Evolutionary conservation across 2,113 vertebrate species (phyloP).

Genomic region (Misgurnus mizolepis): DNA sequence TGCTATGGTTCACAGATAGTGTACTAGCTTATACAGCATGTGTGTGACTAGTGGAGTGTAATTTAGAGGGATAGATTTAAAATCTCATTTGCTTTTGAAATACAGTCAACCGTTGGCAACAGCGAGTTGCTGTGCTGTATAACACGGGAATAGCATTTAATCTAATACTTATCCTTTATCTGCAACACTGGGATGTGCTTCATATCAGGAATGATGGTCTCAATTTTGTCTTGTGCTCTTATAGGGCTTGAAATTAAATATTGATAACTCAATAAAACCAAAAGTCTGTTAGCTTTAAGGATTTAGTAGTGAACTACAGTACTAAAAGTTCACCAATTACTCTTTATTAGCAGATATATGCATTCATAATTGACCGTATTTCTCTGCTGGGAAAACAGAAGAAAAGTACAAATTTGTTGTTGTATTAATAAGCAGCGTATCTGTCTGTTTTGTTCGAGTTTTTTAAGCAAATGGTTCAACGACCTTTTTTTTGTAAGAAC

Average conservation of each 20-base stretch:
- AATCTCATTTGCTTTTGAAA: background rate
- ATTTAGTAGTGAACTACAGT: too few relatives aligned
- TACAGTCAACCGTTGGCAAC: background rate
- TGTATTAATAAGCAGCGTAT: too few relatives aligned
- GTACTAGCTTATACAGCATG: background rate
- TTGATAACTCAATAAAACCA: background rate
- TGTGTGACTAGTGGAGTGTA: slow-evolving; percentile 2
- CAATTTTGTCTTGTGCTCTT: too few relatives aligned
- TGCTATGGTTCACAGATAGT: background rate
- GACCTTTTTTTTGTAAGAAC: too few relatives aligned
- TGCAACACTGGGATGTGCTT: background rate
- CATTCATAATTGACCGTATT: too few relatives aligned
- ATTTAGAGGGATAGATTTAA: slow-evolving; percentile 9
- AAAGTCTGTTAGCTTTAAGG: too few relatives aligned
- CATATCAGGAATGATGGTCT: background rate
- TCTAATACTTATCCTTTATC: background rate
- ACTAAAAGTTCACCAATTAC: too few relatives aligned
- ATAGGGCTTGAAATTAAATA: background rate
- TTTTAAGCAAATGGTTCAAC: too few relatives aligned
- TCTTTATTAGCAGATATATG: too few relatives aligned
- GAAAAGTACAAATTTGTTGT: too few relatives aligned
- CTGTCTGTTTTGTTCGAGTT: too few relatives aligned
- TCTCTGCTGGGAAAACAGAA: too few relatives aligned
- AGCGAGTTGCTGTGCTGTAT: background rate
- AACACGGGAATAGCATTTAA: background rate